These are phyloP conservation scores for Abrostola tripartita DNA, from an alignment of 2,888 invertebrate genomes.

Conservation along the genomic window DNA sequence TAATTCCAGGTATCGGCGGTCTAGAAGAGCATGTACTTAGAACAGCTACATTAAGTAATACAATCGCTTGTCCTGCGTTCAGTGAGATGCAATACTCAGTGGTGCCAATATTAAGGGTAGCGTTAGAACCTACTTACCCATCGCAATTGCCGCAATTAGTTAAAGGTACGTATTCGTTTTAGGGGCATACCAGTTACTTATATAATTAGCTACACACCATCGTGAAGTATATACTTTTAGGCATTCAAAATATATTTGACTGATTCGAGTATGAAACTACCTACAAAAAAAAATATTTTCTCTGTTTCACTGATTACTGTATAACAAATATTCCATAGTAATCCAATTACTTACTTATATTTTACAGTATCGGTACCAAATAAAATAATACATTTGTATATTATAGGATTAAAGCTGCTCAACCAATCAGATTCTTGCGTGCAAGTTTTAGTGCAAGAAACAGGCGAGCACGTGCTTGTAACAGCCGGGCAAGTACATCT, in stretches of 20 bases:
- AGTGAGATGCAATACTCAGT: conserved; percentile 93
- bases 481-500: conserved; percentile 99
- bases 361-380: no score
- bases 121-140: conserved; percentile 95
- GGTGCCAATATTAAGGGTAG: conserved; percentile 97
- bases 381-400: no score
- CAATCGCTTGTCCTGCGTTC: conserved; percentile 95
- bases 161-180: conserved; percentile 79
- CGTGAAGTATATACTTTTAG: no score
- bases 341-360: no score
- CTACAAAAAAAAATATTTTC: no score
- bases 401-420: conserved; percentile 92
- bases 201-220: no score
- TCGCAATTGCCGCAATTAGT: conserved; percentile 92
- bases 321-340: no score
- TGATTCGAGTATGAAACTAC: no score
- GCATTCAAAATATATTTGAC: no score
- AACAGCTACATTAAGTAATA: conserved; percentile 96
- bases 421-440: conserved; percentile 99
- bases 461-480: conserved; percentile 97
- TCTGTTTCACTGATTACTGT: no score
- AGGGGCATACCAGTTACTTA: no score
- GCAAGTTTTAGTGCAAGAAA: conserved; percentile 95
- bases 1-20: conserved; percentile 93
- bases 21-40: conserved; percentile 95